Conservation (phyloP, 2,888 invertebrate species). For the Encarsia formosa region DNA sequence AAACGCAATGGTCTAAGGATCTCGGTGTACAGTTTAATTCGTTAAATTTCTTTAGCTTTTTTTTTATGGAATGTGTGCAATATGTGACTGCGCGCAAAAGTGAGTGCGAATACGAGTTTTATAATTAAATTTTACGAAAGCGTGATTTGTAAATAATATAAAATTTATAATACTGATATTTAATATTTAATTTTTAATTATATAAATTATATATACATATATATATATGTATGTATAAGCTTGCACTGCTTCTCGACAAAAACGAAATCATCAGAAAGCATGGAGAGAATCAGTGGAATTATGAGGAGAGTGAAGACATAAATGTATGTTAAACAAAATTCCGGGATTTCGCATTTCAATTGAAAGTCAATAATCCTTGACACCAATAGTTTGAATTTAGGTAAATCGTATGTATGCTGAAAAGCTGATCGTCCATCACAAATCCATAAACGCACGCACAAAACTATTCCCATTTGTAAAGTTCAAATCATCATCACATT, state of each 20-base stretch:
- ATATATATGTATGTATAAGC: too few species aligned
- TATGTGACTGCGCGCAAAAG: constrained; percentile 25
- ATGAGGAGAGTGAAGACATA: constrained; percentile 14
- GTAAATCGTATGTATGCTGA: constrained; percentile 27
- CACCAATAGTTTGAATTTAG: constrained; percentile 28
- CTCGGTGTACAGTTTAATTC: constrained; percentile 46
- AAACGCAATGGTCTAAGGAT: constrained; percentile 43
- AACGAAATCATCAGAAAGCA: too few species aligned
- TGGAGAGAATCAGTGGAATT: constrained; percentile 9
- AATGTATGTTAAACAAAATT: constrained; percentile 6
- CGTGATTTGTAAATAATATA: constrained; percentile 33
- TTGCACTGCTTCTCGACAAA: too few species aligned
- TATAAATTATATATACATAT: background rate
- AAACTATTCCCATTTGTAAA: background rate
- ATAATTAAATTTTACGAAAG: constrained; percentile 23
- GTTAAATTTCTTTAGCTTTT: constrained; percentile 33
- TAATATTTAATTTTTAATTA: constrained; percentile 15
- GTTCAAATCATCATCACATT: too few species aligned
- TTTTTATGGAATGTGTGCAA: constrained; percentile 28
- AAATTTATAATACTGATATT: constrained; percentile 10
- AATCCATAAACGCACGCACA: background rate
- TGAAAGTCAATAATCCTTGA: constrained; percentile 14
- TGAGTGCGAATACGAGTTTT: constrained; percentile 17
- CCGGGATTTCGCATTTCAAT: constrained; percentile 8
- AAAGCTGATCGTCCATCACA: constrained; percentile 5